Conservation (phyloP, 1,140 invertebrate genomes). For the Nephila pilipes region DNA sequence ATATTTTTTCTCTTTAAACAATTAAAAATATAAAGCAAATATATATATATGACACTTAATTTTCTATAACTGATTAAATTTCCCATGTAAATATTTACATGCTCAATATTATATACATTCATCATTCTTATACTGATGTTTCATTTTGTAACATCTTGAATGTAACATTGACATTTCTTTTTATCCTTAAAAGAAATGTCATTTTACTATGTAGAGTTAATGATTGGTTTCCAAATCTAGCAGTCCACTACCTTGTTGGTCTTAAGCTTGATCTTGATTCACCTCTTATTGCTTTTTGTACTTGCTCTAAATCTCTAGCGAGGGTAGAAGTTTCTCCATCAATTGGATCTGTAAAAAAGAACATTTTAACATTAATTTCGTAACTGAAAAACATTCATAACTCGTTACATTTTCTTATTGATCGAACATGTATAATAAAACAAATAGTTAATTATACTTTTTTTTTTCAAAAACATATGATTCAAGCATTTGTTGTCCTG, state of each 20-base stretch:
- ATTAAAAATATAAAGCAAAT: not conserved
- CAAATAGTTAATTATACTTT: no score
- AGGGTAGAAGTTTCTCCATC: slow-evolving; percentile 70
- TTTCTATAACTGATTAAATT: not conserved
- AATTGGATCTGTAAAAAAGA: slow-evolving; percentile 66
- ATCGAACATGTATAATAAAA: no score
- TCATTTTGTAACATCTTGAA: not conserved
- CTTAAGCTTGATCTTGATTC: slow-evolving; percentile 61
- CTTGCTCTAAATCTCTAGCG: slow-evolving; percentile 71
- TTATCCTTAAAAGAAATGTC: no score
- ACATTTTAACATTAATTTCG: no score
- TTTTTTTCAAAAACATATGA: no score
- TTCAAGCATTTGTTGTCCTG: no score
- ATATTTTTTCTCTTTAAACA: not conserved
- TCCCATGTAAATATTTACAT: not conserved
- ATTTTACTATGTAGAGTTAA: no score
- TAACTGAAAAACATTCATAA: no score
- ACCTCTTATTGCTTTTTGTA: slow-evolving; percentile 69
- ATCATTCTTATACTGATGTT: not conserved
- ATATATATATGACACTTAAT: not conserved
- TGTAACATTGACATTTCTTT: not conserved
- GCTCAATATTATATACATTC: not conserved
- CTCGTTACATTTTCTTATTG: no score
- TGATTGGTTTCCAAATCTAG: no score
- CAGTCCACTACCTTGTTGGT: slow-evolving; percentile 50